These are phyloP conservation scores for Agonopterix arenella DNA, from an alignment of 2,888 invertebrate species.

Conservation along the genomic window DNA sequence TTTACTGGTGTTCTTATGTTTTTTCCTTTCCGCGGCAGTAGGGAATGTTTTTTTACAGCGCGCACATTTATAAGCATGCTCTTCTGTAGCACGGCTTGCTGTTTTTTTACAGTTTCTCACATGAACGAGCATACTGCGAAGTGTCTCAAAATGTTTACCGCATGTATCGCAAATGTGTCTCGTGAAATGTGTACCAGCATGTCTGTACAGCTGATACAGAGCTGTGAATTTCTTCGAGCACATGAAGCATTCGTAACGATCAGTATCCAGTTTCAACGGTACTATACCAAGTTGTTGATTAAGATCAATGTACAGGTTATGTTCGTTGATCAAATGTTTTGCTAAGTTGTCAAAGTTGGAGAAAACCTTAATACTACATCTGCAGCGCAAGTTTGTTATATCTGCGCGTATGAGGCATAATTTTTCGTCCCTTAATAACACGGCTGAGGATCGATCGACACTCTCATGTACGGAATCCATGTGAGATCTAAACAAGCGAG, in stretches of 20 bases:
- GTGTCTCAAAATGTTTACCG: conserved; percentile 13
- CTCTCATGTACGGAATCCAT: conserved; percentile 36
- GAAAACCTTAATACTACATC: conserved; percentile 7
- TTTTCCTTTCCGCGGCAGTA: conserved; percentile 17
- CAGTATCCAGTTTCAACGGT: not conserved
- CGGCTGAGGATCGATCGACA: conserved; percentile 30
- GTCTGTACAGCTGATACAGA: conserved; percentile 12
- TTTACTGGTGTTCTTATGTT: conserved; percentile 17
- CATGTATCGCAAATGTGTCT: conserved; percentile 15
- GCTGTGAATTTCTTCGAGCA: conserved; percentile 8
- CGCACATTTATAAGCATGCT: not conserved
- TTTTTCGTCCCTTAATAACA: conserved; percentile 26
- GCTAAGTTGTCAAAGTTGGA: conserved; percentile 8
- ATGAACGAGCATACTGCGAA: conserved; percentile 3
- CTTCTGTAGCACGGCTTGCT: not conserved
- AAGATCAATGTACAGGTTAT: conserved; percentile 7
- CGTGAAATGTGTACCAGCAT: conserved; percentile 13
- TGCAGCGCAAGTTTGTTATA: conserved; percentile 13
- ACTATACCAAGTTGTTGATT: conserved; percentile 3
- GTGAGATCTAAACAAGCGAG: conserved; percentile 38
- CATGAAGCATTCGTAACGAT: not conserved
- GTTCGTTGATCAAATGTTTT: conserved; percentile 8
- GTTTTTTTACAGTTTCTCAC: not conserved
- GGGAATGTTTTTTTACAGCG: not conserved
- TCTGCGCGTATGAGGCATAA: conserved; percentile 7